Evolutionary conservation across 2,888 invertebrate genomes (phyloP).

Genomic region (Ichneumoninae sp.): DNA sequence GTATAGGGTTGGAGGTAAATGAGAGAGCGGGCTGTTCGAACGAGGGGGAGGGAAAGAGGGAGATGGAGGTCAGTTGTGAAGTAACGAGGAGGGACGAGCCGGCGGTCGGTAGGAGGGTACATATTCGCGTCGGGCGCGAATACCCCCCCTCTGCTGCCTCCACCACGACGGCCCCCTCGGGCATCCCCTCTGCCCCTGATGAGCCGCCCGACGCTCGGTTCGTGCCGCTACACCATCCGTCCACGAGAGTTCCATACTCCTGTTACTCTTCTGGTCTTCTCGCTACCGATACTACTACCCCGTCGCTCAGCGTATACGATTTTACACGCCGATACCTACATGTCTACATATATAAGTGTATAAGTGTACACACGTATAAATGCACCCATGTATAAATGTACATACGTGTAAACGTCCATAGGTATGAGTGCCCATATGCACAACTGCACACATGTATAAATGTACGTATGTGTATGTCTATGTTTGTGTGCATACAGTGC

Average conservation of each 20-base stretch:
- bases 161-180: neutral
- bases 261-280: conserved; percentile 13
- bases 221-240: conserved; percentile 25
- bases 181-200: conserved; percentile 31
- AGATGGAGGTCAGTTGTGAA: conserved; percentile 43
- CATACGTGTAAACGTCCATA: no score
- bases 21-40: conserved; percentile 28
- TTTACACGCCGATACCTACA: neutral
- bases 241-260: conserved; percentile 46
- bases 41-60: conserved; percentile 23
- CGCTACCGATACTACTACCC: conserved; percentile 22
- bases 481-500: neutral
- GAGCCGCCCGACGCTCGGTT: conserved; percentile 49
- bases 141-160: neutral
- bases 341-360: no score
- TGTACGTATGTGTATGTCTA: neutral
- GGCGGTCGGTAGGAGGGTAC: conserved; percentile 36
- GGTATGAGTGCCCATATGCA: neutral
- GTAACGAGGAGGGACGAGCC: conserved; percentile 48
- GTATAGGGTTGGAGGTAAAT: conserved; percentile 16
- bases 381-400: no score
- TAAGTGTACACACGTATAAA: no score
- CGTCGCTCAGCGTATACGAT: neutral
- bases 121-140: conserved; percentile 41
- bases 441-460: conserved; percentile 1